phyloP scores from a whole-genome alignment of 2,888 invertebrate species.

The Ennomos quercinarius region DNA sequence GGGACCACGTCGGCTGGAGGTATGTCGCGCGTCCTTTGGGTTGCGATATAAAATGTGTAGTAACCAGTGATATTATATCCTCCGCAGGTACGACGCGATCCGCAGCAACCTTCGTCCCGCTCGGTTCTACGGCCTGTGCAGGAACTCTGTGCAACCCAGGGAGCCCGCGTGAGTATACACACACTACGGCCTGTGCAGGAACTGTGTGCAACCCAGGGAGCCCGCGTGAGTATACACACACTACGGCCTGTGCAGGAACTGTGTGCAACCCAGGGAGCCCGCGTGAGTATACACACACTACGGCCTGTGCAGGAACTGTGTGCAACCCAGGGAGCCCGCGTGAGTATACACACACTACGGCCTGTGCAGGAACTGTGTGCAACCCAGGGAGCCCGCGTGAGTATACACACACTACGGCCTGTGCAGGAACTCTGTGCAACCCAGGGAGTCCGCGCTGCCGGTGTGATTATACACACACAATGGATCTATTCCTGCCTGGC shows the following conservation, averaged over 20 bases:
- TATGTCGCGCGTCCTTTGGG: slow-evolving; percentile 15
- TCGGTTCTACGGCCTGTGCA: slow-evolving; percentile 75
- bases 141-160: slow-evolving; percentile 70
- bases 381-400: slow-evolving; percentile 48
- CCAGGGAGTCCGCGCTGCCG: slow-evolving; percentile 47
- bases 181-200: slow-evolving; percentile 77
- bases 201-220: slow-evolving; percentile 64
- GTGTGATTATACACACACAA: too few species aligned
- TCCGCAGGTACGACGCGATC: slow-evolving; percentile 67
- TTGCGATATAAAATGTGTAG: too few species aligned
- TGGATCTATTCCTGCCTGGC: too few species aligned
- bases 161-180: slow-evolving; percentile 4
- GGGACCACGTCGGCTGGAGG: slow-evolving; percentile 73
- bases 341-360: slow-evolving; percentile 57
- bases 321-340: slow-evolving; percentile 53
- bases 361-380: slow-evolving; percentile 73
- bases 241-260: slow-evolving; percentile 77
- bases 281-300: slow-evolving; percentile 44
- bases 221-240: neutral
- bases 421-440: slow-evolving; percentile 72
- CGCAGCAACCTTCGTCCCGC: slow-evolving; percentile 64
- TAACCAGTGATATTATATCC: neutral
- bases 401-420: slow-evolving; percentile 64
- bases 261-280: slow-evolving; percentile 58
- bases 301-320: slow-evolving; percentile 75